A percentile compares a stretch with the other conserved stretches of the same genome.
Conservation (phyloP, 2,113 vertebrate genomes). For the Apus apus region DNA sequence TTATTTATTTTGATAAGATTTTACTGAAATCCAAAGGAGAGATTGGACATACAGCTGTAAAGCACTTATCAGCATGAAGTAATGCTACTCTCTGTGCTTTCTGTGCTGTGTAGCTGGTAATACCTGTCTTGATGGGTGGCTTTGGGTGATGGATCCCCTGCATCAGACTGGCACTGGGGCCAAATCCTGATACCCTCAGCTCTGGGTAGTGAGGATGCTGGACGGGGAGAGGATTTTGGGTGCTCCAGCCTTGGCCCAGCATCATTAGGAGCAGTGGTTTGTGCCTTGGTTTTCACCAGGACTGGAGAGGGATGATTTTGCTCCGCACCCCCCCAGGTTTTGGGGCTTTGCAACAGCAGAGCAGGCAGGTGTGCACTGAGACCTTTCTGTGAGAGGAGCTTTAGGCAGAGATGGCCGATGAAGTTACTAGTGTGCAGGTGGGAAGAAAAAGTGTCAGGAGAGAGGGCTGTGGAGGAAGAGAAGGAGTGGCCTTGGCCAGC, state of each 20-base stretch:
- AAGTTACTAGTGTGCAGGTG: rapidly evolving
- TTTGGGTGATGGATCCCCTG: background rate
- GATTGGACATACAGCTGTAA: background rate
- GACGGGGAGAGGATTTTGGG: background rate
- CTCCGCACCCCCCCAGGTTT: too few relatives aligned
- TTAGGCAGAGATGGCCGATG: rapidly evolving
- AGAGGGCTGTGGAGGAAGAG: background rate
- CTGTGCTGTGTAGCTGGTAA: background rate
- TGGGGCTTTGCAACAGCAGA: background rate
- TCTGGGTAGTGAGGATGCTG: background rate
- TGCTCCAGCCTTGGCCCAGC: background rate
- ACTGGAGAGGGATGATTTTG: background rate
- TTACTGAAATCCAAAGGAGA: slow-evolving; percentile 31
- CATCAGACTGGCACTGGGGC: background rate
- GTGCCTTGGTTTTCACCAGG: background rate
- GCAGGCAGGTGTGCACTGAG: rapidly evolving
- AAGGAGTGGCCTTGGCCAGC: too few relatives aligned
- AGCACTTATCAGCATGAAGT: background rate
- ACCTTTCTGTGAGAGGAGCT: background rate
- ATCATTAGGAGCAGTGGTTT: background rate
- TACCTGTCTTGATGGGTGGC: background rate
- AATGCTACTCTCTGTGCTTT: background rate
- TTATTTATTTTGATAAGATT: slow-evolving; percentile 59
- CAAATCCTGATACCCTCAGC: rapidly evolving
- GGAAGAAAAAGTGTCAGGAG: rapidly evolving